phyloP scores from a whole-genome alignment of 2,113 vertebrate species.

The Ginglymostoma cirratum region DNA sequence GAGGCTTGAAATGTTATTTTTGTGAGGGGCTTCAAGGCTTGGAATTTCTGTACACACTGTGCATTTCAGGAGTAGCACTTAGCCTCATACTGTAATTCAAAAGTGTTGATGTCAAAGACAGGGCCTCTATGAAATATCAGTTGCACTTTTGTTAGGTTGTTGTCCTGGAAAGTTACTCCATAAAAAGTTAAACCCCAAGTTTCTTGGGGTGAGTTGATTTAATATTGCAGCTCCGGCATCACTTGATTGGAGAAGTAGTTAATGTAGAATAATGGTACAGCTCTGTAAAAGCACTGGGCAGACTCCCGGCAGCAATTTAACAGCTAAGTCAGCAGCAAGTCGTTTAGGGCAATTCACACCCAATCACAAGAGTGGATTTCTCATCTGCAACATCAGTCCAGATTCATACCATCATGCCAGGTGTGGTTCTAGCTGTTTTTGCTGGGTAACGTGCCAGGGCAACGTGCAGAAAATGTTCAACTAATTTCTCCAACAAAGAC shows the following conservation, averaged over 20 bases:
- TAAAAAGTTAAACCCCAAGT: neutral
- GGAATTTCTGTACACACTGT: neutral
- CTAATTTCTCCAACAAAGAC: neutral
- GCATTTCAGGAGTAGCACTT: neutral
- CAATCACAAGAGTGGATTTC: neutral
- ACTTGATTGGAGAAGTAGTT: neutral
- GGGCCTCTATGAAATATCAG: neutral
- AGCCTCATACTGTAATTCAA: neutral
- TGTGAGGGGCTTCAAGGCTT: neutral
- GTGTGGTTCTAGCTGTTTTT: neutral
- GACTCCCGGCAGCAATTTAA: neutral
- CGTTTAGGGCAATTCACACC: neutral
- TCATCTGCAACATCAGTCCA: neutral
- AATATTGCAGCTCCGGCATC: too few species aligned
- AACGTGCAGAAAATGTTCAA: neutral
- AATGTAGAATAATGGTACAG: neutral
- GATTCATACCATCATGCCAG: neutral
- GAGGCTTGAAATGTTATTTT: neutral
- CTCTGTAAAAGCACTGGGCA: neutral
- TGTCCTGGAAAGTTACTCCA: neutral
- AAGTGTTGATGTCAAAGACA: neutral
- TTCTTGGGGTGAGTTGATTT: neutral
- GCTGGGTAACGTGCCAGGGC: neutral
- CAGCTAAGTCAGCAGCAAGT: neutral
- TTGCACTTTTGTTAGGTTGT: neutral